Conservation (phyloP, 2,888 invertebrate species). For the Spisula solida region DNA sequence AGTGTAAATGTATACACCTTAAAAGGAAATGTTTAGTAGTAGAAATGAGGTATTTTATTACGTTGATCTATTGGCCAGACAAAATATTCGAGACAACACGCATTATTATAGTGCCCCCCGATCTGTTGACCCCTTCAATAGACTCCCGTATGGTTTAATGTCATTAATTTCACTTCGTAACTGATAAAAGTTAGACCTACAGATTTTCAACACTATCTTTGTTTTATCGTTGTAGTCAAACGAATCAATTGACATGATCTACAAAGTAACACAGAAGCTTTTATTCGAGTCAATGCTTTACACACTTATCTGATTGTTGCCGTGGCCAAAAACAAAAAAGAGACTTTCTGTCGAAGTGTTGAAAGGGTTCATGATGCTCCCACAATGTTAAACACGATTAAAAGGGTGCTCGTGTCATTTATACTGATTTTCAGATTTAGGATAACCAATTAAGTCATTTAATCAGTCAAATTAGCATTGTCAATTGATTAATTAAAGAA, state of each 20-base stretch:
- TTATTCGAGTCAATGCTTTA: neutral
- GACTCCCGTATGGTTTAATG: constrained; percentile 27
- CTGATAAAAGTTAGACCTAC: constrained; percentile 33
- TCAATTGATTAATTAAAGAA: constrained; percentile 36
- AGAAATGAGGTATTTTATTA: constrained; percentile 57
- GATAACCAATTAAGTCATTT: constrained; percentile 38
- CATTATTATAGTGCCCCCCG: constrained; percentile 36
- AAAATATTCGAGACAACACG: constrained; percentile 34
- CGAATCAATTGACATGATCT: neutral
- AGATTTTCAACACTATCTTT: constrained; percentile 1
- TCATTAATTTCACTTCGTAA: constrained; percentile 53
- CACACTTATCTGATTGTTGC: neutral
- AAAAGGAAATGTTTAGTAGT: constrained; percentile 43
- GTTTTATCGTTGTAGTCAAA: neutral
- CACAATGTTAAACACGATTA: neutral
- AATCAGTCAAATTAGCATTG: constrained; percentile 42
- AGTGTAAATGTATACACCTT: constrained; percentile 59
- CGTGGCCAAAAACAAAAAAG: neutral
- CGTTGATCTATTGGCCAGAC: constrained; percentile 45
- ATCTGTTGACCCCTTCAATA: constrained; percentile 43
- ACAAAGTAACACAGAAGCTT: neutral
- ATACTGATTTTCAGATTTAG: neutral
- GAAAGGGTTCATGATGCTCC: constrained; percentile 47
- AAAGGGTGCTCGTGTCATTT: too few relatives aligned
- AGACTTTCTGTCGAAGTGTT: constrained; percentile 43